Conservation (phyloP, 53 echinoderm and acorn worm species). For the Actinopyga echinites region DNA sequence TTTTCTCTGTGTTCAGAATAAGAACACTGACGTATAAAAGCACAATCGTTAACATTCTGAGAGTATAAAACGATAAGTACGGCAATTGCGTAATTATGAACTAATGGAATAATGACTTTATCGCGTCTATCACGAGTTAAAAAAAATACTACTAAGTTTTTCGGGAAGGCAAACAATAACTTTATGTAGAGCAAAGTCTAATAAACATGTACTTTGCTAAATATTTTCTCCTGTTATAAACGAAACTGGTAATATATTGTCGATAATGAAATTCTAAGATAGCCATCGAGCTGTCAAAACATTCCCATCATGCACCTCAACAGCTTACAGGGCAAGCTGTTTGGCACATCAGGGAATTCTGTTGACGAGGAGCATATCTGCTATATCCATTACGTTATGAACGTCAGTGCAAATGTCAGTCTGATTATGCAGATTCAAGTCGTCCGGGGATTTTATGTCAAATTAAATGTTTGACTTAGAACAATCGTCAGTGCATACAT, state of each 20-base stretch:
- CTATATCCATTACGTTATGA: slow-evolving; percentile 39
- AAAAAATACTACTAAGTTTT: no score
- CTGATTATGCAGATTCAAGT: slow-evolving; percentile 36
- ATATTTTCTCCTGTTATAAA: neutral
- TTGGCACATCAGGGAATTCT: slow-evolving; percentile 30
- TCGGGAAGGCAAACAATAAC: no score
- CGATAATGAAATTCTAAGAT: slow-evolving; percentile 33
- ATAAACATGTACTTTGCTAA: no score
- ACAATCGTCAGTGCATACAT: neutral
- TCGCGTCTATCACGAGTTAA: no score
- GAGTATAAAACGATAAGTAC: no score
- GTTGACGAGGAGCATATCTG: slow-evolving; percentile 30
- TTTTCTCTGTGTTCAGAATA: no score
- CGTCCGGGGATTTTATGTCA: slow-evolving; percentile 41
- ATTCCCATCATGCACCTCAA: slow-evolving; percentile 40
- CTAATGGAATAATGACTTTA: no score
- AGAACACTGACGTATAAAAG: no score
- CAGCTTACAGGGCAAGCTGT: slow-evolving; percentile 38
- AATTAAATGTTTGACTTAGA: slow-evolving; percentile 43
- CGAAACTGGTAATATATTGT: slow-evolving; percentile 21
- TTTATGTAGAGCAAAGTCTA: no score
- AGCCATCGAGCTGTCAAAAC: slow-evolving; percentile 32
- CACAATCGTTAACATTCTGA: no score
- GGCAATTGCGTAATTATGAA: no score
- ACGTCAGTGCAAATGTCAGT: slow-evolving; percentile 34